These are phyloP conservation scores for Chironomus striatipennis DNA, from an alignment of 1,140 invertebrate species.

Conservation along the genomic window DNA sequence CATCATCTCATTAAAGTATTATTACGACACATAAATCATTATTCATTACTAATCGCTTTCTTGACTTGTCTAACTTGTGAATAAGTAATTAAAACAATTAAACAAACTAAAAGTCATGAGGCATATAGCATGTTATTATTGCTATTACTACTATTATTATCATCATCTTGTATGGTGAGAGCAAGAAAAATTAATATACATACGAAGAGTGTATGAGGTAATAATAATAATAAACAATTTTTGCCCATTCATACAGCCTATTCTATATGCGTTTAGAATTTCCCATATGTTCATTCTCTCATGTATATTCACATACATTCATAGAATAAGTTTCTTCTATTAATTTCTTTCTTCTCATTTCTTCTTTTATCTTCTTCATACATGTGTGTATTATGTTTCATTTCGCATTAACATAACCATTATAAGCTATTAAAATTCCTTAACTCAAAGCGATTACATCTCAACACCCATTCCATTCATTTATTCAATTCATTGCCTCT, in stretches of 20 bases:
- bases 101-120: conserved; percentile 9
- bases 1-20: not conserved
- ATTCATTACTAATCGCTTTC: not conserved
- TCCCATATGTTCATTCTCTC: not conserved
- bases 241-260: not conserved
- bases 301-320: not conserved
- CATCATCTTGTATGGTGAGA: too few relatives aligned
- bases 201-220: too few relatives aligned
- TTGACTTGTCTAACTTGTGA: not conserved
- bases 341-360: conserved; percentile 2
- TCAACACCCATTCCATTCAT: conserved; percentile 11
- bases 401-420: conserved; percentile 20
- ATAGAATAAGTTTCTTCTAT: not conserved
- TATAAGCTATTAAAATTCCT: conserved; percentile 24
- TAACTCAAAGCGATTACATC: conserved; percentile 22
- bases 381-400: conserved; percentile 21
- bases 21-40: not conserved
- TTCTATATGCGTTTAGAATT: not conserved
- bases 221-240: not conserved
- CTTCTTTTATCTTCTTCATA: not conserved
- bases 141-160: too few relatives aligned
- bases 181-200: too few relatives aligned
- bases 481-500: not conserved
- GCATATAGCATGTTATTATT: not conserved
- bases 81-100: conserved; percentile 10